These are phyloP conservation scores for Neosalanx taihuensis DNA, from an alignment of 2,797 vertebrate species.

Conservation along the genomic window DNA sequence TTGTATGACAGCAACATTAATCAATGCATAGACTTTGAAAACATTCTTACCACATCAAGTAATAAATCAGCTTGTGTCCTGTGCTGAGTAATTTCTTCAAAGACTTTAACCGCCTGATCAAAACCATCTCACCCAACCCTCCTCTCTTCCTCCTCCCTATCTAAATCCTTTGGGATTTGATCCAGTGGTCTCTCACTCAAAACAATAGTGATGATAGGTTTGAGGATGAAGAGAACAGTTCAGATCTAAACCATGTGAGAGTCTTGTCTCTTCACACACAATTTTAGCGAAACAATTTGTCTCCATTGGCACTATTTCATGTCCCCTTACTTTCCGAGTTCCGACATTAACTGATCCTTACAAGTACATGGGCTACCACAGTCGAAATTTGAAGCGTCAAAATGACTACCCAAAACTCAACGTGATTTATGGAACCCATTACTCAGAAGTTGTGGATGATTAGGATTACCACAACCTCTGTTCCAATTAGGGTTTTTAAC, in stretches of 20 bases:
- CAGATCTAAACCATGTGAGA: constrained; percentile 16
- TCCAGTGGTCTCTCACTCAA: background rate
- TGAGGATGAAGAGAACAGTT: background rate
- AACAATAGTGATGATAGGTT: constrained; percentile 8
- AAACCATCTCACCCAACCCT: background rate
- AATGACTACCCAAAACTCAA: background rate
- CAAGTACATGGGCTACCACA: background rate
- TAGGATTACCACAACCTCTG: constrained; percentile 6
- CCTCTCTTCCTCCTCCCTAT: constrained; percentile 8
- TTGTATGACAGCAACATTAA: constrained; percentile 3
- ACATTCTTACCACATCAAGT: constrained; percentile 1
- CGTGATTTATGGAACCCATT: constrained; percentile 1
- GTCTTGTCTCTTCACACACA: background rate
- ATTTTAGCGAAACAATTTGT: constrained; percentile 13
- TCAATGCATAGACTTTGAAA: background rate
- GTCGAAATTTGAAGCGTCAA: background rate
- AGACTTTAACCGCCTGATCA: background rate
- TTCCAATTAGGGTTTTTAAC: background rate
- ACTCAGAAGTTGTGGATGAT: background rate
- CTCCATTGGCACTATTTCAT: constrained; percentile 1
- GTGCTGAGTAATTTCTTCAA: constrained; percentile 5
- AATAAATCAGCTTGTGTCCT: background rate
- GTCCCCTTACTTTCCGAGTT: background rate
- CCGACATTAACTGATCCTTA: background rate
- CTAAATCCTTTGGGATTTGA: constrained; percentile 20